Base-by-base conservation (phyloP, 1,140 invertebrate genomes). In the Odontomachus brunneus region DNA sequence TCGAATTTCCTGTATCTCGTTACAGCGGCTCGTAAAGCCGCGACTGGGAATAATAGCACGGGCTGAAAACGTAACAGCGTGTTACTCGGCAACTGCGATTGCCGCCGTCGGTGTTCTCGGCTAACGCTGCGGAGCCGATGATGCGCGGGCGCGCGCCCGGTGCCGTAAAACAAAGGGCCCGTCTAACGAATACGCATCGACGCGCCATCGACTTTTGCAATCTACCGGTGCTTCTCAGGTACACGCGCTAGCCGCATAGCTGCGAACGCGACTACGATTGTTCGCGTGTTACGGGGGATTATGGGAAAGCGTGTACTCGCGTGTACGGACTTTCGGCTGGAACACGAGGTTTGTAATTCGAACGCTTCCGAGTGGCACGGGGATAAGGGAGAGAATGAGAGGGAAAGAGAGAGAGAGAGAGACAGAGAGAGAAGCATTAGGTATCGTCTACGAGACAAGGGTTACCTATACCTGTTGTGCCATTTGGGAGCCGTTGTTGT, bases 401-500 rank as follows among this genome's bases (percentile, higher is more conserved):
- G 38, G 9, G 38, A 11, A 7, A 44, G 38, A 65, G 82, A 44
- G 44, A 72, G 33, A 65, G 2, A 65, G 33, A 51, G 38, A 44
- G 38, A 44, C 3, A 44, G 38, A 11, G 9, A 44, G 38, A 65
- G 82, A 44, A 26, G 66, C 69, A 62, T 65, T 51, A 57, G 57
- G 11, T 80, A 44, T 33, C 51, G 78, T 59, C 63, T 24, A 33
- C 19, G 14, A 33, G 49, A 60, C 59, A 59, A 59, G 26, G 44
- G 72, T 86, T 87, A 86, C 60, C 82, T 80, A 33, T 80, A 22
- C 33, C 38, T 29, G 22, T 44, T 44, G 48, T 29, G 85, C 67
- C 85, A 62, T 87, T 83, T 87, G 86, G 85, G 86, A 87, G 63
- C 57, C 51, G 86, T 87, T 87, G 85, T 69, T 69, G 75, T 44